Evolutionary conservation across 23 tunicate genomes (phyloP).

Genomic region (Oikopleura albicans): DNA sequence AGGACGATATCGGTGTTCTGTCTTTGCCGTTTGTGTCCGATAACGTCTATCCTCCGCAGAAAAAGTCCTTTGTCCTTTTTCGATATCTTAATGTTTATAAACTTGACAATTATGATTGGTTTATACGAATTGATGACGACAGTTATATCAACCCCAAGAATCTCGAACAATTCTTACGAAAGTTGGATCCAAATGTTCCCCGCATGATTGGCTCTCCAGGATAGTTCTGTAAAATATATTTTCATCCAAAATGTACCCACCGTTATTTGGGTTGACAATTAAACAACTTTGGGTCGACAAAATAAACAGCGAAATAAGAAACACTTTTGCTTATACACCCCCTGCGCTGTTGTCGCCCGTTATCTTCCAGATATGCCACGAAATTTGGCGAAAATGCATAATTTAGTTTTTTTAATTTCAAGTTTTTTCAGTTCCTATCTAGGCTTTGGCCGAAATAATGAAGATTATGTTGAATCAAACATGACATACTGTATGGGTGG

Average conservation of each 20-base stretch:
- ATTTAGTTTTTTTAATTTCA: too few species aligned
- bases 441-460: not conserved
- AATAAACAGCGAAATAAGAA: too few species aligned
- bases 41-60: conserved; percentile 28
- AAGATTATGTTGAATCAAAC: not conserved
- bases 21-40: conserved; percentile 23
- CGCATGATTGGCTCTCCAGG: too few species aligned
- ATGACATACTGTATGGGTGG: not conserved
- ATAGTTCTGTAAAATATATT: too few species aligned
- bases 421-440: too few species aligned
- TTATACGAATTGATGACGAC: conserved; percentile 78
- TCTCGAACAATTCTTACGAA: conserved; percentile 24
- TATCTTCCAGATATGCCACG: too few species aligned
- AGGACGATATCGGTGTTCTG: too few species aligned
- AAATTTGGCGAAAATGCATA: not conserved
- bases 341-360: too few species aligned
- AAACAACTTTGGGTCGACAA: too few species aligned
- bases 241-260: too few species aligned
- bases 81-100: conserved; percentile 15
- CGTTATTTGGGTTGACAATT: too few species aligned
- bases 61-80: conserved; percentile 27
- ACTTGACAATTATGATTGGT: conserved; percentile 42
- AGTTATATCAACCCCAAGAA: conserved; percentile 41
- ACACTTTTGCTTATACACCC: too few species aligned
- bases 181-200: conserved; percentile 44